These are phyloP conservation scores for Euura lappo DNA, from an alignment of 1,140 invertebrate genomes.

Conservation along the genomic window DNA sequence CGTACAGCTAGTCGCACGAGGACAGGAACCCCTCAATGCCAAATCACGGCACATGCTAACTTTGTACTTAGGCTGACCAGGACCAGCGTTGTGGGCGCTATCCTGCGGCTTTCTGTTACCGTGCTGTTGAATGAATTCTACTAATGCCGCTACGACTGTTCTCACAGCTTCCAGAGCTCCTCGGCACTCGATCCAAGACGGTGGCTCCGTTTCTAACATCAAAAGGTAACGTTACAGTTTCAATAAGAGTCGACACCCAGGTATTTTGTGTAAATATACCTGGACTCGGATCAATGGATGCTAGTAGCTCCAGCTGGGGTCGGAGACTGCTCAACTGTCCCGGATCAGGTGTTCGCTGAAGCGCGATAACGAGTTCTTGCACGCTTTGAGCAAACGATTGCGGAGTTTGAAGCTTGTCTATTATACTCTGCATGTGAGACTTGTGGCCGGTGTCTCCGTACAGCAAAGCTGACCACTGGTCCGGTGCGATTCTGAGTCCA, in stretches of 20 bases:
- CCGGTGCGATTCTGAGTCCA: slow-evolving; percentile 94
- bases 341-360: slow-evolving; percentile 91
- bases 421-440: slow-evolving; percentile 99
- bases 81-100: slow-evolving; percentile 56
- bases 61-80: slow-evolving; percentile 83
- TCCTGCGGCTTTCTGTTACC: slow-evolving; percentile 70
- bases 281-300: slow-evolving; percentile 83
- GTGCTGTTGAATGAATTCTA: slow-evolving; percentile 85
- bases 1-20: slow-evolving; percentile 84
- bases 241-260: neutral
- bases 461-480: slow-evolving; percentile 96
- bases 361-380: slow-evolving; percentile 89
- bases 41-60: slow-evolving; percentile 91
- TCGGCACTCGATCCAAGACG: slow-evolving; percentile 76
- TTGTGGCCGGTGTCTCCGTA: slow-evolving; percentile 96
- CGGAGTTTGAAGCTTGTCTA: slow-evolving; percentile 92
- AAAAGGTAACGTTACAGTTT: slow-evolving; percentile 27
- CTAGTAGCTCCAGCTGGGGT: slow-evolving; percentile 83
- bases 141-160: slow-evolving; percentile 82
- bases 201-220: slow-evolving; percentile 69
- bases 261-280: slow-evolving; percentile 53
- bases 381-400: slow-evolving; percentile 90
- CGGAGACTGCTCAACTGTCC: slow-evolving; percentile 80
- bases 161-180: slow-evolving; percentile 81
- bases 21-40: slow-evolving; percentile 78